Percentiles rank a stretch among this genome's conserved stretches.
These are phyloP conservation scores for Chrysomallon squamiferum DNA, from an alignment of 1,140 invertebrate species.

Conservation along the genomic window DNA sequence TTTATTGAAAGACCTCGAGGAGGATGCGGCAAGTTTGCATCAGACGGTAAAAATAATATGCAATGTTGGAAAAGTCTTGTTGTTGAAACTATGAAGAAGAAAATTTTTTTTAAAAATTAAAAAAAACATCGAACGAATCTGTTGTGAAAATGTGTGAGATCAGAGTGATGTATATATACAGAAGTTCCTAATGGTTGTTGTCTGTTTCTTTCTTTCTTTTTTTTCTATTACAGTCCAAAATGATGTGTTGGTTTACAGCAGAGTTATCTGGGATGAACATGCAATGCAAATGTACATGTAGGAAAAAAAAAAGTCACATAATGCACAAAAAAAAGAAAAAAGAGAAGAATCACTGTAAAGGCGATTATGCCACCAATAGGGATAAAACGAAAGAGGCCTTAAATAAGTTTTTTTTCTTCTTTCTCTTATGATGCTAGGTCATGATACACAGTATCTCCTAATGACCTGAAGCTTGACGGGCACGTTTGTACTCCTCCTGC, in stretches of 20 bases:
- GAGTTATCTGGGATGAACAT: slow-evolving; percentile 7
- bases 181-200: slow-evolving; percentile 4
- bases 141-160: background rate
- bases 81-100: too few species aligned
- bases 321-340: background rate
- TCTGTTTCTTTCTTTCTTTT: too few species aligned
- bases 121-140: too few species aligned
- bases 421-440: too few species aligned
- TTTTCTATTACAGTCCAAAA: slow-evolving; percentile 1
- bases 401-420: too few species aligned
- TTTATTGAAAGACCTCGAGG: too few species aligned
- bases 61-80: too few species aligned
- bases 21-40: too few species aligned
- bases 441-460: slow-evolving; percentile 20
- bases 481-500: slow-evolving; percentile 93
- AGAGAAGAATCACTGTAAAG: slow-evolving; percentile 1
- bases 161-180: slow-evolving; percentile 5
- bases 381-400: slow-evolving; percentile 2
- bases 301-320: slow-evolving; percentile 1
- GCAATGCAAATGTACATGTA: slow-evolving; percentile 7
- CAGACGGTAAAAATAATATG: too few species aligned
- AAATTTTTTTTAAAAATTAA: too few species aligned
- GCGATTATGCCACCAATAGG: slow-evolving; percentile 6
- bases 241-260: slow-evolving; percentile 1
- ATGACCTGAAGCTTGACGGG: slow-evolving; percentile 62